These are phyloP conservation scores for Hydropsyche tenuis DNA, from an alignment of 1,140 invertebrate species.

Conservation along the genomic window DNA sequence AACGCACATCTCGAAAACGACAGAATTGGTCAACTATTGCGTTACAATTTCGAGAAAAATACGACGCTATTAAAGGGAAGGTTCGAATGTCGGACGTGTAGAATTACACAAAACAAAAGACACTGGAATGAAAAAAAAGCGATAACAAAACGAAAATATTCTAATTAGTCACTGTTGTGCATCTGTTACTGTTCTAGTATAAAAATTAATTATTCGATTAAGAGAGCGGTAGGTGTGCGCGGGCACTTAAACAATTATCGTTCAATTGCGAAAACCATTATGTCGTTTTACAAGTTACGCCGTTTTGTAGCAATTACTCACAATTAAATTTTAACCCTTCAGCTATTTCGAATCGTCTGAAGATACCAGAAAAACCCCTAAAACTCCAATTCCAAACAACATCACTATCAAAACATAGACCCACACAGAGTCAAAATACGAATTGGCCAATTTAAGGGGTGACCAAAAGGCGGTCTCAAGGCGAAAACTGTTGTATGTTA, in stretches of 20 bases:
- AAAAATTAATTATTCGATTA: neutral
- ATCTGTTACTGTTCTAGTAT: too few species aligned
- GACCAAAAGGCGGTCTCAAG: neutral
- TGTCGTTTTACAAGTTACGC: conserved; percentile 8
- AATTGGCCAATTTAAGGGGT: neutral
- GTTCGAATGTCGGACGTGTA: too few species aligned
- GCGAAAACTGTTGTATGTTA: neutral
- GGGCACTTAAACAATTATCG: conserved; percentile 3
- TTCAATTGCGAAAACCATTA: conserved; percentile 17
- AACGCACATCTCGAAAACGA: too few species aligned
- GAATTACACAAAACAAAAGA: too few species aligned
- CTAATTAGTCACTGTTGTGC: too few species aligned
- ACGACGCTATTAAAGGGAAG: too few species aligned
- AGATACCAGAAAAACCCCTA: neutral
- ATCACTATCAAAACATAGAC: neutral
- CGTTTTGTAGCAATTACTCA: neutral
- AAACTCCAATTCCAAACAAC: neutral
- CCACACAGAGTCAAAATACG: neutral
- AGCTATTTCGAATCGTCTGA: neutral
- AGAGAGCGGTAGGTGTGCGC: neutral
- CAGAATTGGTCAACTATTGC: too few species aligned
- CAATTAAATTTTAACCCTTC: conserved; percentile 22
- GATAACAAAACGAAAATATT: too few species aligned
- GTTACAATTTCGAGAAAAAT: too few species aligned
- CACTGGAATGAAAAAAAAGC: too few species aligned